Conservation (phyloP, 2,888 invertebrate genomes). For the Idaea biselata region DNA sequence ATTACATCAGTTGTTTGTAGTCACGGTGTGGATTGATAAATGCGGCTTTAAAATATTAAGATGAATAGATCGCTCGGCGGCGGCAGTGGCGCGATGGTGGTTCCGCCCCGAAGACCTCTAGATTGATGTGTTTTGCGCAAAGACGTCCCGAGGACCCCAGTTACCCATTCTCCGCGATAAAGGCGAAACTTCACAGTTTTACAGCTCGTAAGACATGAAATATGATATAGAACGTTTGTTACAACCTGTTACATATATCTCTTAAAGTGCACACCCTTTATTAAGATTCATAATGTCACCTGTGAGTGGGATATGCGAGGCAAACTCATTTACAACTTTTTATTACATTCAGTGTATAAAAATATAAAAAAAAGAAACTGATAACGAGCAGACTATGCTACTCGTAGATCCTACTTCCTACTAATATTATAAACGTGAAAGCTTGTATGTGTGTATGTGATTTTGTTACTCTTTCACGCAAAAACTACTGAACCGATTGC, state of each 20-base stretch:
- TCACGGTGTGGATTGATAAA: slow-evolving; percentile 43
- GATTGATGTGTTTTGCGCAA: slow-evolving; percentile 59
- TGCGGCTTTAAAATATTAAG: slow-evolving; percentile 46
- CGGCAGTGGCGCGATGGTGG: slow-evolving; percentile 28
- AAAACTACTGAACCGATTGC: no score
- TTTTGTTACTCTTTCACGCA: no score
- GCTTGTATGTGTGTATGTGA: no score
- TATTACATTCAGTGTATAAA: not conserved
- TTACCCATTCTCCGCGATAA: slow-evolving; percentile 33
- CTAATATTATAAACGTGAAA: no score
- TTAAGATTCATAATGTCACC: slow-evolving; percentile 29
- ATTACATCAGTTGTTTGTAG: slow-evolving; percentile 30
- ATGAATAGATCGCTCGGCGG: slow-evolving; percentile 39
- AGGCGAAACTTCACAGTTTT: slow-evolving; percentile 47
- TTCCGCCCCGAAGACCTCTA: slow-evolving; percentile 36
- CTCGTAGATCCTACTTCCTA: no score
- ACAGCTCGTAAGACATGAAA: slow-evolving; percentile 39
- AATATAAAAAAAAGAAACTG: not conserved
- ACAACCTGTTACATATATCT: slow-evolving; percentile 41
- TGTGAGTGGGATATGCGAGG: not conserved
- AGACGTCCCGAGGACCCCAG: slow-evolving; percentile 36
- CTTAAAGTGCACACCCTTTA: slow-evolving; percentile 23
- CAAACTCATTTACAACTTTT: not conserved
- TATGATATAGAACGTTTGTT: slow-evolving; percentile 34
- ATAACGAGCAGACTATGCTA: not conserved